Percentiles rank a stretch among this genome's conserved stretches.
phyloP scores from a whole-genome alignment of 2,797 vertebrate species.

The Sebastes umbrosus region DNA sequence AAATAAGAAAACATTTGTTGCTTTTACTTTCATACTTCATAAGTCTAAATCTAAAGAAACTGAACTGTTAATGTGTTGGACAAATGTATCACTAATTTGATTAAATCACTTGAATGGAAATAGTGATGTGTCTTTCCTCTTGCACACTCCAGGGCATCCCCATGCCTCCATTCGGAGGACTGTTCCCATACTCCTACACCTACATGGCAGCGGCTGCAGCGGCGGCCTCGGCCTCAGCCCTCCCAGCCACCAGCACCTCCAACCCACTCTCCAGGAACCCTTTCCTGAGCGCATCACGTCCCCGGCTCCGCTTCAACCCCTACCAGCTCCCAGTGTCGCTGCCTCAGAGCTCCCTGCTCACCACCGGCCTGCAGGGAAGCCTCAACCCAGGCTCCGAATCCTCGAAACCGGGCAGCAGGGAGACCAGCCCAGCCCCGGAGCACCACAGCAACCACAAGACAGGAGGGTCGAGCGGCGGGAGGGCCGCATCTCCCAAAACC shows the following conservation, averaged over 20 bases:
- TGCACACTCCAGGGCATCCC: slow-evolving; percentile 90
- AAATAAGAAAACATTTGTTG: neutral
- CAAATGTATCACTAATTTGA: neutral
- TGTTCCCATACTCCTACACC: slow-evolving; percentile 97
- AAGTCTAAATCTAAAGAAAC: neutral
- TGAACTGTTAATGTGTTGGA: neutral
- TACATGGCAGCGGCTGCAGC: slow-evolving; percentile 97
- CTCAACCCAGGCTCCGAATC: slow-evolving; percentile 85
- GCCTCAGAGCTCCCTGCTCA: slow-evolving; percentile 90
- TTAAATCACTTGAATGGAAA: neutral
- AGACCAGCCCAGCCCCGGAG: slow-evolving; percentile 90
- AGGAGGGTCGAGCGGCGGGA: slow-evolving; percentile 74
- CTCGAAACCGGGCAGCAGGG: slow-evolving; percentile 90
- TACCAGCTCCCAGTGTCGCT: slow-evolving; percentile 95
- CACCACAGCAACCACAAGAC: slow-evolving; percentile 87
- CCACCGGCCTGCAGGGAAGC: slow-evolving; percentile 81
- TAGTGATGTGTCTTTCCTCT: neutral
- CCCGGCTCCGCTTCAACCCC: slow-evolving; percentile 94
- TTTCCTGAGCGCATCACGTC: slow-evolving; percentile 88
- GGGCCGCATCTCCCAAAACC: slow-evolving; percentile 87
- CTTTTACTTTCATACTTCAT: neutral
- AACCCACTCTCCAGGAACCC: slow-evolving; percentile 88
- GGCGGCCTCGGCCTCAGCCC: slow-evolving; percentile 90
- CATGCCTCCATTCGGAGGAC: slow-evolving; percentile 96
- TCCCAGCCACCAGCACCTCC: slow-evolving; percentile 87